Percentiles rank a stretch among this genome's conserved stretches.
Conservation (phyloP, 2,888 invertebrate species). For the Clitarchus hookeri region DNA sequence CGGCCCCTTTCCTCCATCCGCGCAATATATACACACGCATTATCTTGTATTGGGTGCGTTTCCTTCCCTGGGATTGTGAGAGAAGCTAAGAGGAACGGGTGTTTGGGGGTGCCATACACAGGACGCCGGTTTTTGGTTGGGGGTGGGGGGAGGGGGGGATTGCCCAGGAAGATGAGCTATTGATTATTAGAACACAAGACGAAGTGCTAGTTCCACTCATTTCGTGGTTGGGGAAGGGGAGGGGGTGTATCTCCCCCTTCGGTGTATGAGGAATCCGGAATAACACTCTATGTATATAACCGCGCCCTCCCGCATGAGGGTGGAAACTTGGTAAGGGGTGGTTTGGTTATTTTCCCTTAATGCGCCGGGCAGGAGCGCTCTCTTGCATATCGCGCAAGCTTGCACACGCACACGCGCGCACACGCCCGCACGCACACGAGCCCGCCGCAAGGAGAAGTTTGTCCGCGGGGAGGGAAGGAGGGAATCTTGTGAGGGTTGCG, state of each 20-base stretch:
- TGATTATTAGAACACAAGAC: conserved; percentile 42
- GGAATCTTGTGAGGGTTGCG: not conserved
- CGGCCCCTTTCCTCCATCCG: not conserved
- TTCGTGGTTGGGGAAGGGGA: conserved; percentile 27
- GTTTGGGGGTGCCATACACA: not conserved
- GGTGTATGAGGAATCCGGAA: not conserved
- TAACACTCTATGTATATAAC: conserved; percentile 10
- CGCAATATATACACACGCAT: not conserved
- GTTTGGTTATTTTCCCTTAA: conserved; percentile 24
- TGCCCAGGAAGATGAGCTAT: conserved; percentile 34
- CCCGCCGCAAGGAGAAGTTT: not conserved
- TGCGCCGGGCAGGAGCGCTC: not conserved
- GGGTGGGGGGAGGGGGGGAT: not conserved
- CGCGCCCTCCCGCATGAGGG: not conserved
- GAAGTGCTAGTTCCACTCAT: conserved; percentile 34
- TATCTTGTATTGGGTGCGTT: not conserved
- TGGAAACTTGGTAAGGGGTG: conserved; percentile 21
- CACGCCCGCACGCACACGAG: too few relatives aligned
- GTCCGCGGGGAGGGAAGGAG: not conserved
- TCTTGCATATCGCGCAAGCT: not conserved
- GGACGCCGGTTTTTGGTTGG: too few relatives aligned
- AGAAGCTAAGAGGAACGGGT: not conserved
- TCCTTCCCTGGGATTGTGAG: not conserved
- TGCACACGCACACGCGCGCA: too few relatives aligned
- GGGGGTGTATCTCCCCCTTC: not conserved